These are phyloP conservation scores for Morus bassanus DNA, from an alignment of 2,797 vertebrate genomes.

Conservation along the genomic window DNA sequence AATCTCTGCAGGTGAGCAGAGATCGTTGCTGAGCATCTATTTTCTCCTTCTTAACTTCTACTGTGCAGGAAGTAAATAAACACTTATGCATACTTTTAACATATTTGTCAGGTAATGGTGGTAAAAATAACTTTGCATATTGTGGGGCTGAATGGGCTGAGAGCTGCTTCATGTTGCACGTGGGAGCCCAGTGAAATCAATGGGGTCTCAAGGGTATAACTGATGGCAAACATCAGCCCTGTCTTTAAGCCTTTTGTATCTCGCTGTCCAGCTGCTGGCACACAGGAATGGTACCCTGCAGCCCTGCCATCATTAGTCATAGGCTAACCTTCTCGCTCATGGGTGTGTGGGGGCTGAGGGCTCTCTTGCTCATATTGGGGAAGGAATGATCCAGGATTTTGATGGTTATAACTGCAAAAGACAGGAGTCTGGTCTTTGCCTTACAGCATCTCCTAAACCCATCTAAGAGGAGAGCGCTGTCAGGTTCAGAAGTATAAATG, in stretches of 20 bases:
- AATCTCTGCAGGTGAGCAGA: slow-evolving; percentile 54
- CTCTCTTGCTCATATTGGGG: background rate
- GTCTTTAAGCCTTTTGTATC: background rate
- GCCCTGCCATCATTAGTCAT: background rate
- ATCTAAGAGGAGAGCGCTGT: background rate
- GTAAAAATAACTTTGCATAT: background rate
- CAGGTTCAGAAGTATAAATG: background rate
- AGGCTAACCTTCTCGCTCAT: background rate
- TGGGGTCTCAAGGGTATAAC: background rate
- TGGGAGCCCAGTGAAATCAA: background rate
- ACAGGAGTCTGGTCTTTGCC: background rate
- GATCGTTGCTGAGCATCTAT: slow-evolving; percentile 42
- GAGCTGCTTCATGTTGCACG: background rate
- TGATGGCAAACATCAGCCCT: background rate
- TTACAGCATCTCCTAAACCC: background rate
- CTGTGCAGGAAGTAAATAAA: slow-evolving; percentile 46
- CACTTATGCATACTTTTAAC: background rate
- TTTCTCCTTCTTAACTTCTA: background rate
- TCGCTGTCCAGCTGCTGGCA: background rate
- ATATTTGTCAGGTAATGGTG: background rate
- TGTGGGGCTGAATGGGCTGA: background rate
- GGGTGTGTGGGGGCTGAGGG: background rate
- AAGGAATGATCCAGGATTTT: background rate
- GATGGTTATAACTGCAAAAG: background rate
- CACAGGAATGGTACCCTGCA: background rate